These are phyloP conservation scores for Myotis davidii DNA, from an alignment of 2,113 vertebrate genomes.

Conservation along the genomic window DNA sequence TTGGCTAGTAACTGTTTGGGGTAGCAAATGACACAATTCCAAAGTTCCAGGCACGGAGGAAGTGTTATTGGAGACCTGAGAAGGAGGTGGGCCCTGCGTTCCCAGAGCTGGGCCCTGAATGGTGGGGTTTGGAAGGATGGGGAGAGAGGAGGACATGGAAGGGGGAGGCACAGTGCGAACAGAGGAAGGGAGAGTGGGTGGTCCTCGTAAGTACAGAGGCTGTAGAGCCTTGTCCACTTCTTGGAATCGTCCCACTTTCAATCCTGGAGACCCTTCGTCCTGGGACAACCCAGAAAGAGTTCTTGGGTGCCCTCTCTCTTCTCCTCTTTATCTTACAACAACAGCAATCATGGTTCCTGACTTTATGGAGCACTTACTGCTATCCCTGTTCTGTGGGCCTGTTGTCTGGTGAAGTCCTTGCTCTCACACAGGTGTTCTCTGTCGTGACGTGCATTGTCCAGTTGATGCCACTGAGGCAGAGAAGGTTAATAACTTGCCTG, in stretches of 20 bases:
- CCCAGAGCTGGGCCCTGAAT: neutral
- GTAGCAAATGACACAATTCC: neutral
- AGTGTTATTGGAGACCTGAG: neutral
- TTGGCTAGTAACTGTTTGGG: neutral
- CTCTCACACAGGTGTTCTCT: neutral
- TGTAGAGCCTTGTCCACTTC: neutral
- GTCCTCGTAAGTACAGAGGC: neutral
- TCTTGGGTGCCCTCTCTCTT: neutral
- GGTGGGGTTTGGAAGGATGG: neutral
- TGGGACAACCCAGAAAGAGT: neutral
- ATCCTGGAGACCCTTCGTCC: neutral
- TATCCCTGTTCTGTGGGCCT: neutral
- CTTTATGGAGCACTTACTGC: neutral
- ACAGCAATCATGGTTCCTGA: neutral
- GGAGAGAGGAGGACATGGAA: constrained; percentile 23
- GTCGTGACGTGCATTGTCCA: neutral
- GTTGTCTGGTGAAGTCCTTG: neutral
- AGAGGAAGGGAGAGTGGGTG: neutral
- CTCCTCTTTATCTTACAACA: neutral
- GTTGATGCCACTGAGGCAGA: neutral
- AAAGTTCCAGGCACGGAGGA: neutral
- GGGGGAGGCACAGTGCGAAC: neutral
- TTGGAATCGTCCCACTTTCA: neutral
- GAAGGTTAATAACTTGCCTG: neutral
- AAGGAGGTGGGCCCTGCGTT: neutral